Conservation (phyloP, 2,797 vertebrate species). For the Scarus forsteni region DNA sequence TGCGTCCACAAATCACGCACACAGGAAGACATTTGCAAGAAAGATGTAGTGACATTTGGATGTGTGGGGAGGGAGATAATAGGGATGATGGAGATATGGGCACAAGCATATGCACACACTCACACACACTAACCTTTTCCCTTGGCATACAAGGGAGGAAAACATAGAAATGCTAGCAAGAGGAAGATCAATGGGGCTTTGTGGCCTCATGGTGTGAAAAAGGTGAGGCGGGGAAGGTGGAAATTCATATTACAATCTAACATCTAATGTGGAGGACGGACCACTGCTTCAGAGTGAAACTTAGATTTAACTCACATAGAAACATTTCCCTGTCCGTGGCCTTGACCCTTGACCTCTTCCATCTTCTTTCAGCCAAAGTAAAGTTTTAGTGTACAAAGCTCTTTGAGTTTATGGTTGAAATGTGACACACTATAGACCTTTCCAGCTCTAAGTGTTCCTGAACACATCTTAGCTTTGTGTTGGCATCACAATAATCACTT, state of each 20-base stretch:
- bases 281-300: constrained; percentile 46
- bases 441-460: neutral
- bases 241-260: constrained; percentile 64
- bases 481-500: neutral
- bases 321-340: constrained; percentile 20
- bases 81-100: constrained; percentile 78
- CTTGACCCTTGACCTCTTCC: constrained; percentile 28
- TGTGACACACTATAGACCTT: neutral
- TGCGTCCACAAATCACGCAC: constrained; percentile 56
- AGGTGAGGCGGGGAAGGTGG: constrained; percentile 64
- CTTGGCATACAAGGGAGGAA: constrained; percentile 72
- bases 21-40: constrained; percentile 78
- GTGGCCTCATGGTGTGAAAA: constrained; percentile 77
- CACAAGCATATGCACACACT: constrained; percentile 65
- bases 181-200: constrained; percentile 78
- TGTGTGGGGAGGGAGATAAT: constrained; percentile 80
- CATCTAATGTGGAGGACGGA: constrained; percentile 55
- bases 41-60: constrained; percentile 81
- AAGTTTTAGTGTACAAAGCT: constrained; percentile 9
- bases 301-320: constrained; percentile 21
- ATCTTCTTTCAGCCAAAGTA: constrained; percentile 10
- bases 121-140: constrained; percentile 79
- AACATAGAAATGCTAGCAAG: constrained; percentile 73
- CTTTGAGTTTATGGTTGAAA: neutral
- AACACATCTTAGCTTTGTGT: constrained; percentile 5